Evolutionary conservation across 2,797 vertebrate genomes (phyloP).

Genomic region (Smutsia temminckii): DNA sequence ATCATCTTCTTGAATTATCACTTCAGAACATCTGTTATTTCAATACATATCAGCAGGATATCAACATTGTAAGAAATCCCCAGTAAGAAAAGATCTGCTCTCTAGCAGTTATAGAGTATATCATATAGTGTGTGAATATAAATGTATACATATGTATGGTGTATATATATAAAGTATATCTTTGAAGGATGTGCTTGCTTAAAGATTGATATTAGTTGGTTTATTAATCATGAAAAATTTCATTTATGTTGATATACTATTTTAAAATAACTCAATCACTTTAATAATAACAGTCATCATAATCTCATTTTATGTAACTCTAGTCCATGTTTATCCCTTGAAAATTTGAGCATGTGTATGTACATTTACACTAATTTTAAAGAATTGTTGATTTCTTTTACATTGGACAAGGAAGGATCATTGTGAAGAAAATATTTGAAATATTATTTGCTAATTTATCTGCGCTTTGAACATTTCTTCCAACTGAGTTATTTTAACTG

Average conservation of each 20-base stretch:
- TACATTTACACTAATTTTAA: neutral
- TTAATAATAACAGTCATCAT: neutral
- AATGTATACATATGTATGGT: neutral
- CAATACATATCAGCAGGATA: conserved; percentile 27
- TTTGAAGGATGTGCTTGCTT: neutral
- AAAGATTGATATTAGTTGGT: neutral
- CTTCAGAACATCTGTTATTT: conserved; percentile 54
- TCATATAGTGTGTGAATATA: neutral
- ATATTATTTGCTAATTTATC: conserved; percentile 6
- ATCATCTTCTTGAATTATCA: conserved; percentile 38
- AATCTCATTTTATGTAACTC: neutral
- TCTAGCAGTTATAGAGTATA: neutral
- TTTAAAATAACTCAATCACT: neutral
- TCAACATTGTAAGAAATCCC: conserved; percentile 4
- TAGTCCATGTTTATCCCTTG: neutral
- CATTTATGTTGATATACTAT: neutral
- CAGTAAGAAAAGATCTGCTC: neutral
- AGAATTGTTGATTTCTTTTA: neutral
- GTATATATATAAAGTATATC: neutral
- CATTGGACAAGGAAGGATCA: neutral
- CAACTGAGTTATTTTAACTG: conserved; percentile 14
- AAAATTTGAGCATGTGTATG: neutral
- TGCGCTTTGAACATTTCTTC: neutral
- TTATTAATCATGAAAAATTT: neutral
- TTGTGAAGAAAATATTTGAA: conserved; percentile 26